Evolutionary conservation across 2,113 vertebrate species (phyloP).

Genomic region (Tinamus guttatus): DNA sequence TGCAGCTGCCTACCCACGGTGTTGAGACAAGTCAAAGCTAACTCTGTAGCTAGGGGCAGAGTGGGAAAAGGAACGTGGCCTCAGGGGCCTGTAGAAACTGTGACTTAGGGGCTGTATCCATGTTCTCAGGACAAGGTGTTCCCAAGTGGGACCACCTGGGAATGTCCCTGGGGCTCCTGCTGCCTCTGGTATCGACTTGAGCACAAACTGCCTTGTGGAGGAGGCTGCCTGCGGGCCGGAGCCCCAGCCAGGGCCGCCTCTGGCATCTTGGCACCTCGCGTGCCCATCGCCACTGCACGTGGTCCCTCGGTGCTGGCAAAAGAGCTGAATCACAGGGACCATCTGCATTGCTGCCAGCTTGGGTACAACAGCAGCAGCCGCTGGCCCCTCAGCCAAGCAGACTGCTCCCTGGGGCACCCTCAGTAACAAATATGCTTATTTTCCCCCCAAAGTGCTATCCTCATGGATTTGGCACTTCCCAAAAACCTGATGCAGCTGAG

Average conservation of each 20-base stretch:
- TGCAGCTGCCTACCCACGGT: background rate
- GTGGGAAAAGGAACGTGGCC: background rate
- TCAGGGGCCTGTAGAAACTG: background rate
- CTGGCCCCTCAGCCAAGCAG: accelerated
- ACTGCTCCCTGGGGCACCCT: background rate
- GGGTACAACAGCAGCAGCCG: background rate
- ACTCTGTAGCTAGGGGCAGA: background rate
- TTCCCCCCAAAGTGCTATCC: background rate
- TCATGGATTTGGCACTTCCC: background rate
- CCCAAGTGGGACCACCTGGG: background rate
- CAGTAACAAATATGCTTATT: background rate
- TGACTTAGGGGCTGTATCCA: background rate
- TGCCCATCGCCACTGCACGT: accelerated
- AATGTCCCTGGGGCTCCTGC: no score
- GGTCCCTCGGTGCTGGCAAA: background rate
- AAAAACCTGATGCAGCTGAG: background rate
- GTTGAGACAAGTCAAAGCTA: background rate
- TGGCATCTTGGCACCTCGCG: background rate
- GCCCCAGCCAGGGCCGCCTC: background rate
- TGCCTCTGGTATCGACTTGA: no score
- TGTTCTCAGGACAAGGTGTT: background rate
- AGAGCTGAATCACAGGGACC: slow-evolving; percentile 66
- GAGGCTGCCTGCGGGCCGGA: background rate
- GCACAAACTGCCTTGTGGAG: no score
- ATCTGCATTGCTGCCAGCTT: background rate